phyloP scores from a whole-genome alignment of 2,888 invertebrate species.

The Romanomermis culicivorax region DNA sequence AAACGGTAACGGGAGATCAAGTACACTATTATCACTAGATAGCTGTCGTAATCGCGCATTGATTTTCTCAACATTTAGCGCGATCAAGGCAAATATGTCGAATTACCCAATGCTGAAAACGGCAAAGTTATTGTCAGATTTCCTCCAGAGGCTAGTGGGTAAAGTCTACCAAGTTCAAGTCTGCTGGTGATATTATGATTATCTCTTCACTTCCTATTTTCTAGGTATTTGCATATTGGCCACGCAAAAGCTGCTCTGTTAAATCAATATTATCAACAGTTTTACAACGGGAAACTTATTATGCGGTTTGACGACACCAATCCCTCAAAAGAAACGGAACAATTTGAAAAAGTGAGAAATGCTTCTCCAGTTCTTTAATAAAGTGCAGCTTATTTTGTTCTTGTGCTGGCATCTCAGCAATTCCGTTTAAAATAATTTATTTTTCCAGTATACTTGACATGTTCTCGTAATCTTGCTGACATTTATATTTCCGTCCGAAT shows the following conservation, averaged over 20 bases:
- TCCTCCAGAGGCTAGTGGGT: conserved; percentile 98
- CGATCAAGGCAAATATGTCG: conserved; percentile 87
- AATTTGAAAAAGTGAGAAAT: conserved; percentile 67
- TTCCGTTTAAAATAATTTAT: too few relatives aligned
- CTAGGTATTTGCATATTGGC: conserved; percentile 72
- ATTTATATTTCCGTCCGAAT: too few relatives aligned
- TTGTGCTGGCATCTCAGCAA: too few relatives aligned
- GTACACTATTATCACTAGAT: too few relatives aligned
- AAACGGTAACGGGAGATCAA: too few relatives aligned
- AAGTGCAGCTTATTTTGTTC: too few relatives aligned
- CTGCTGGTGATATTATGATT: too few relatives aligned
- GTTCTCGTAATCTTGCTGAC: too few relatives aligned
- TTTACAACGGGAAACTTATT: conserved; percentile 75
- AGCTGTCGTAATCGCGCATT: too few relatives aligned
- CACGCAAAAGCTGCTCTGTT: conserved; percentile 95
- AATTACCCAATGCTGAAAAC: conserved; percentile 82
- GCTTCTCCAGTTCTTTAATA: too few relatives aligned
- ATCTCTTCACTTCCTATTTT: neutral
- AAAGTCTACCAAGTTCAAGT: conserved; percentile 15
- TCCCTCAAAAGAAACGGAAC: conserved; percentile 88
- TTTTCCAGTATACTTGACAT: too few relatives aligned
- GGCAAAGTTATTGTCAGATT: conserved; percentile 94
- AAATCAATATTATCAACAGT: conserved; percentile 84
- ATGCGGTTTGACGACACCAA: conserved; percentile 99
- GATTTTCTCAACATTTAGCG: too few relatives aligned